Conservation (phyloP, 2,797 vertebrate species). For the Typhlichthys subterraneus region DNA sequence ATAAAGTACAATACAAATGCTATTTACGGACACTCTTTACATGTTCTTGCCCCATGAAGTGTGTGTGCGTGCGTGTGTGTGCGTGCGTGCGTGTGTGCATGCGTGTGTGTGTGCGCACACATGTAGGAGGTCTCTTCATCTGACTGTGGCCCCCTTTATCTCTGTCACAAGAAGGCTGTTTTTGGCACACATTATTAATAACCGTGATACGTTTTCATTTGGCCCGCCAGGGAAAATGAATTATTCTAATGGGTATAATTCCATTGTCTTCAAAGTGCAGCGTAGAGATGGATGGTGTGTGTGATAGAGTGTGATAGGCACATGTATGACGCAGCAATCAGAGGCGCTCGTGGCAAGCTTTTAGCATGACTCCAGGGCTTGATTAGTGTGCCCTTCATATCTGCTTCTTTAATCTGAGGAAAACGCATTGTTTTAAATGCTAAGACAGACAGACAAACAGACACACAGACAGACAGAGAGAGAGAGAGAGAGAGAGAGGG, state of each 20-base stretch:
- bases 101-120: neutral
- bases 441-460: neutral
- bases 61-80: constrained; percentile 3
- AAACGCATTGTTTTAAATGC: constrained; percentile 5
- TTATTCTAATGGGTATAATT: constrained; percentile 74
- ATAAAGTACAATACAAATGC: no score
- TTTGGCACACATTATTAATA: constrained; percentile 75
- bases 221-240: constrained; percentile 64
- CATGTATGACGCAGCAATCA: constrained; percentile 44
- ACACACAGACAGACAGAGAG: neutral
- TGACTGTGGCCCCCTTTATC: constrained; percentile 61
- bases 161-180: constrained; percentile 67
- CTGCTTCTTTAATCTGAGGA: neutral
- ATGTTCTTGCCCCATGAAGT: no score
- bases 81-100: neutral
- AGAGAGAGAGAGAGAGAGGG: neutral
- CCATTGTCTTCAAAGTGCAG: constrained; percentile 50
- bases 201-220: constrained; percentile 66
- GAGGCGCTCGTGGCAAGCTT: constrained; percentile 32
- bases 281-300: constrained; percentile 52
- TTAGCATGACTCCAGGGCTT: constrained; percentile 11
- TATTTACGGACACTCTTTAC: no score
- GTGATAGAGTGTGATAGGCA: constrained; percentile 49
- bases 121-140: constrained; percentile 32
- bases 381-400: neutral